Conservation (phyloP, 2,888 invertebrate genomes). For the Neoitamus cyanurus region DNA sequence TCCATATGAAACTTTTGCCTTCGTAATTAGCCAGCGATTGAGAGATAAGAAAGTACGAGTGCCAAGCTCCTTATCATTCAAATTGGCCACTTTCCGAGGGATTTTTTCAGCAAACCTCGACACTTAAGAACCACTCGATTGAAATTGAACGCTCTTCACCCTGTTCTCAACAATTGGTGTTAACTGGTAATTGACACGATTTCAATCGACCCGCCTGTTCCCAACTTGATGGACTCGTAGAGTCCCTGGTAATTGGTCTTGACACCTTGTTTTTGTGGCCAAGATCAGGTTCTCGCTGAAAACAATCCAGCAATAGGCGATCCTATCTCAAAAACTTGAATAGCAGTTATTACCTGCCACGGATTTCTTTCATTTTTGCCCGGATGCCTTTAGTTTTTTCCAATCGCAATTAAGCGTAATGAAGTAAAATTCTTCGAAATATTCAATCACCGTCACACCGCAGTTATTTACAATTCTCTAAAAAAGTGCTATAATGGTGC, state of each 20-base stretch:
- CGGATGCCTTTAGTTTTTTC: not conserved
- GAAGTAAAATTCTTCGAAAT: not conserved
- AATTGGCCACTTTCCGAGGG: not conserved
- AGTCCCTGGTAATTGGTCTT: constrained; percentile 22
- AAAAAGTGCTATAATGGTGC: not conserved
- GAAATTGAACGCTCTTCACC: constrained; percentile 18
- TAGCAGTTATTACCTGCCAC: not conserved
- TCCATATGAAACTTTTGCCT: not conserved
- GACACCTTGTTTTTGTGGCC: constrained; percentile 11
- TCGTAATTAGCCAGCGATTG: not conserved
- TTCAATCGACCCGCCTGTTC: not conserved
- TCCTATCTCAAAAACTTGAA: not conserved
- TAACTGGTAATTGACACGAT: constrained; percentile 44
- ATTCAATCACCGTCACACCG: not conserved
- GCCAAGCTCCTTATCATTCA: not conserved
- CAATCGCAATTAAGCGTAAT: not conserved
- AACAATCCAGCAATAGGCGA: not conserved
- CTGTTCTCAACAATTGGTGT: constrained; percentile 34
- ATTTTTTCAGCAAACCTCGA: not conserved
- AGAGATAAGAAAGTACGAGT: not conserved
- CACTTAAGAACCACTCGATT: not conserved
- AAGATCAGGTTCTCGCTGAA: constrained; percentile 6
- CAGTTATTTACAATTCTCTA: not conserved
- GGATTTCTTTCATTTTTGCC: not conserved
- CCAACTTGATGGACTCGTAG: not conserved